Conservation (phyloP, 2,888 invertebrate genomes). For the Neoaliturus tenellus region DNA sequence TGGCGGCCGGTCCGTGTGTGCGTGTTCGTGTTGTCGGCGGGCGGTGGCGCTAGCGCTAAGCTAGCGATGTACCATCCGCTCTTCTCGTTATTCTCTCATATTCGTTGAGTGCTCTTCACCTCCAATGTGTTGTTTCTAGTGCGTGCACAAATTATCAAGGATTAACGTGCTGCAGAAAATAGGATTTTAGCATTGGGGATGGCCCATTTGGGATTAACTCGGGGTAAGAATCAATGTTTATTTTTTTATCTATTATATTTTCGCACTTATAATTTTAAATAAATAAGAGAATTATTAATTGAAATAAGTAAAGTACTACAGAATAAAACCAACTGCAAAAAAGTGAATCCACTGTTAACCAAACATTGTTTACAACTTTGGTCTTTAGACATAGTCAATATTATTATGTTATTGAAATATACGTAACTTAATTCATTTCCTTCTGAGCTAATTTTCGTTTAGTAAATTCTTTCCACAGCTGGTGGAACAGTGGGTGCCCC, state of each 20-base stretch:
- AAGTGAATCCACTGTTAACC: no score
- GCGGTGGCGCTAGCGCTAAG: background rate
- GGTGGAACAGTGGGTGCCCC: background rate
- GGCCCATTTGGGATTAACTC: background rate
- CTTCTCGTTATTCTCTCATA: background rate
- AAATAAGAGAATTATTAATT: no score
- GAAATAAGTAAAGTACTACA: no score
- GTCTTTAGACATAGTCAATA: no score
- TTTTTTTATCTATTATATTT: no score
- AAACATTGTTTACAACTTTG: no score
- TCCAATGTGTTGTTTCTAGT: background rate
- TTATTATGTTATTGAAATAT: no score
- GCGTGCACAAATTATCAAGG: background rate
- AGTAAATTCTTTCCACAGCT: no score
- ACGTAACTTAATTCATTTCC: no score
- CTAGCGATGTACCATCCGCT: background rate
- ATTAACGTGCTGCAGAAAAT: background rate
- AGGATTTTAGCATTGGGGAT: background rate
- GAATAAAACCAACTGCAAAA: no score
- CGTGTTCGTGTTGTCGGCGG: background rate
- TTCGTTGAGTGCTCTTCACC: background rate
- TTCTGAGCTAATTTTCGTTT: no score
- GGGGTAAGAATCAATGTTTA: background rate
- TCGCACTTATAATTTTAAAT: no score
- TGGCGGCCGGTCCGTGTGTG: background rate